phyloP scores from a whole-genome alignment of 2,113 vertebrate genomes.

The Himantopus leucocephalus region DNA sequence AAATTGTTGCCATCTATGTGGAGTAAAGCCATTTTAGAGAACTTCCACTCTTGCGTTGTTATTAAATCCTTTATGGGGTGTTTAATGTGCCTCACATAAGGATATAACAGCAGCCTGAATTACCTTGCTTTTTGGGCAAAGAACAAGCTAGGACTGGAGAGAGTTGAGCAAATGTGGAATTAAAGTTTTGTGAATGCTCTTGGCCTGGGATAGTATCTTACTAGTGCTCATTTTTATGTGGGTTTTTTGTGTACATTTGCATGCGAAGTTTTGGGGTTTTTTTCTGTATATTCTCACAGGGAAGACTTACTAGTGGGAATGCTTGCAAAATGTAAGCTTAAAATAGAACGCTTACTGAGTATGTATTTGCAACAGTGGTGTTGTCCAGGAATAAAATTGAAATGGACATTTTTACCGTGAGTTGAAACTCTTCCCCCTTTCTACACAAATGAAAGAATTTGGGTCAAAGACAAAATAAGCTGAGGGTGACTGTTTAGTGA shows the following conservation, averaged over 20 bases:
- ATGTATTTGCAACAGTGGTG: neutral
- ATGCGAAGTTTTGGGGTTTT: neutral
- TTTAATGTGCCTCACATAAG: neutral
- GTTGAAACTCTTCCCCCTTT: neutral
- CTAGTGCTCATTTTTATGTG: neutral
- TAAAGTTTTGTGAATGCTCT: neutral
- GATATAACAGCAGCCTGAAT: neutral
- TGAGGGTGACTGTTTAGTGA: neutral
- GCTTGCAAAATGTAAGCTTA: neutral
- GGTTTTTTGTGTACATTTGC: neutral
- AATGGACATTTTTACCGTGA: neutral
- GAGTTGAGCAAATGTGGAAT: neutral
- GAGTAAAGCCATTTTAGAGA: neutral
- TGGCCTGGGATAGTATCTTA: neutral
- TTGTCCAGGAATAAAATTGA: neutral
- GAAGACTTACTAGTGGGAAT: neutral
- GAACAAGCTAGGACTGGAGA: neutral
- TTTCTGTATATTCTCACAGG: neutral
- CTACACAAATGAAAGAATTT: neutral
- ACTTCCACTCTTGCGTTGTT: neutral
- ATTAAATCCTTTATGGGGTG: neutral
- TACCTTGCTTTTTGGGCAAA: neutral
- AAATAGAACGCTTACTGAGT: neutral
- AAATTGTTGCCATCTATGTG: neutral
- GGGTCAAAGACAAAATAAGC: neutral